A percentile compares a stretch with the other conserved stretches of the same genome.
These are phyloP conservation scores for Phalacrocorax pelagicus DNA, from an alignment of 2,113 vertebrate species.

Conservation along the genomic window DNA sequence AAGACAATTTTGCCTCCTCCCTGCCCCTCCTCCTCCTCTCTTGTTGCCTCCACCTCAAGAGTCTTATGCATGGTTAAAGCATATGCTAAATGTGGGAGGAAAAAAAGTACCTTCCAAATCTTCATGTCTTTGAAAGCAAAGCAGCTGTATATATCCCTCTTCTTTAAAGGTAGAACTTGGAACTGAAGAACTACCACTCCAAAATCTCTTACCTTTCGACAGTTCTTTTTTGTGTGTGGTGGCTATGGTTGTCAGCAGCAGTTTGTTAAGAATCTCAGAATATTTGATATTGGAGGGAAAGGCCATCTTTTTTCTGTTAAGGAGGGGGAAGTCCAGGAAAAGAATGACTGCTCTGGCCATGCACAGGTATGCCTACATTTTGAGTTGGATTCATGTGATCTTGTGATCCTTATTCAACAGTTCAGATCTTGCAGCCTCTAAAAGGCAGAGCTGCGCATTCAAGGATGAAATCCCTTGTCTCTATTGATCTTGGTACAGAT, in stretches of 20 bases:
- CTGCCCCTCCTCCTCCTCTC: neutral
- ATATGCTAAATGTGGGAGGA: neutral
- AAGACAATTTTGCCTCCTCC: neutral
- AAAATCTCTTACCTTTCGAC: neutral
- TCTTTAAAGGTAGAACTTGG: neutral
- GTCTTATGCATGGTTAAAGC: neutral
- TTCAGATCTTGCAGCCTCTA: neutral
- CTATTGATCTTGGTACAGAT: fast-evolving
- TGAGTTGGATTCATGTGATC: neutral
- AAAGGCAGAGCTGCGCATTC: neutral
- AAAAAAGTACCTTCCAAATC: neutral
- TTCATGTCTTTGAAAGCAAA: conserved; percentile 12
- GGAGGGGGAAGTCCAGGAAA: neutral
- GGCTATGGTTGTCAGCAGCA: neutral
- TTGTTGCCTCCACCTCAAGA: neutral
- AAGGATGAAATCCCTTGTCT: neutral
- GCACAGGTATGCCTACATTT: neutral
- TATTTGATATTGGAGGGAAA: neutral
- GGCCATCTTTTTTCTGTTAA: neutral
- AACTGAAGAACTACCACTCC: neutral
- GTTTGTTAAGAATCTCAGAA: neutral
- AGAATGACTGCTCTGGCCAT: neutral
- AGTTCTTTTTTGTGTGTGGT: neutral
- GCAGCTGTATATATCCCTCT: conserved; percentile 5
- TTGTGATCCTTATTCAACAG: neutral